Evolutionary conservation across 2,113 vertebrate genomes (phyloP).

Genomic region (Xenus cinereus): DNA sequence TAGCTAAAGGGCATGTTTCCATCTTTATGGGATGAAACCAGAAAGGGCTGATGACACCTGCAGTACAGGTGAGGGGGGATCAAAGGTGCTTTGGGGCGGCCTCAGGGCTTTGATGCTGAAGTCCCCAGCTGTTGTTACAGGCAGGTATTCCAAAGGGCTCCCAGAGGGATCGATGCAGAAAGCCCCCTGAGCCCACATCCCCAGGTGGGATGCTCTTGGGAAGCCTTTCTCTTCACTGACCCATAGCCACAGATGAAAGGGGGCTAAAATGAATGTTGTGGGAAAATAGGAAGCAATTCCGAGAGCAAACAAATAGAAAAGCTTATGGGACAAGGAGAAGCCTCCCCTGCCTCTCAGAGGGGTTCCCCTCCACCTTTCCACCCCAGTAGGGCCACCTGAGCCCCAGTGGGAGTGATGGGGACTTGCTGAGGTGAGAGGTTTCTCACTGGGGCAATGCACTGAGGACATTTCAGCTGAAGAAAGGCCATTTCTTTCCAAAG

Average conservation of each 20-base stretch:
- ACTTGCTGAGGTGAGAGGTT: neutral
- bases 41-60: neutral
- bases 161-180: accelerated
- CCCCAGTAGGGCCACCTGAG: neutral
- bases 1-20: neutral
- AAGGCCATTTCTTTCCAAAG: neutral
- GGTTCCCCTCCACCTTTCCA: neutral
- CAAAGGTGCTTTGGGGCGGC: neutral
- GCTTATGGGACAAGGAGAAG: neutral
- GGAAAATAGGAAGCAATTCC: neutral
- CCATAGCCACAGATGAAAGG: neutral
- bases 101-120: accelerated
- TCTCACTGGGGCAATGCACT: neutral
- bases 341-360: neutral
- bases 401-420: neutral
- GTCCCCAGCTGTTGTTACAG: neutral
- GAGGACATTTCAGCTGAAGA: neutral
- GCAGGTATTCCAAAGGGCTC: neutral
- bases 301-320: neutral
- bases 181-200: neutral
- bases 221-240: neutral
- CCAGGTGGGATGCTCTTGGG: neutral
- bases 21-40: neutral
- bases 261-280: neutral
- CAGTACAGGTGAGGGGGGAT: neutral